Percentiles rank a stretch among this genome's conserved stretches.
phyloP scores from a whole-genome alignment of 2,113 vertebrate species.

The Micromys minutus region DNA sequence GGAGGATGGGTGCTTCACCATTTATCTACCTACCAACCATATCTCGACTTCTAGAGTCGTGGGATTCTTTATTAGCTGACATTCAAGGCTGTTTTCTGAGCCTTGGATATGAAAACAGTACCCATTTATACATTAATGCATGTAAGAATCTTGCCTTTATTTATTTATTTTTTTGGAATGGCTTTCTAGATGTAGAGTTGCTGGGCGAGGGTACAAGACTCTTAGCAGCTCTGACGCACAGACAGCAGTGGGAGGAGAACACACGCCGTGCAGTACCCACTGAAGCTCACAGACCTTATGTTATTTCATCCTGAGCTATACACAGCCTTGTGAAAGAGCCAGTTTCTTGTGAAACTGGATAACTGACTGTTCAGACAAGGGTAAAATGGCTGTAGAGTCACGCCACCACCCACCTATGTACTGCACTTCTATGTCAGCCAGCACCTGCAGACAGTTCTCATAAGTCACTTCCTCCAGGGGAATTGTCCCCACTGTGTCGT shows the following conservation, averaged over 20 bases:
- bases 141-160: background rate
- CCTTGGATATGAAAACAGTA: background rate
- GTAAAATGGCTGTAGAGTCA: background rate
- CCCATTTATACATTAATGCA: background rate
- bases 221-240: background rate
- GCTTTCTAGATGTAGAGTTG: background rate
- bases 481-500: slow-evolving; percentile 89
- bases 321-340: slow-evolving; percentile 5
- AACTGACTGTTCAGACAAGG: background rate
- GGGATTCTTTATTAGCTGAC: background rate
- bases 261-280: background rate
- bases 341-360: slow-evolving; percentile 48
- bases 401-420: slow-evolving; percentile 89
- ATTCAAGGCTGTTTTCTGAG: slow-evolving; percentile 4
- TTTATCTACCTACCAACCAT: background rate
- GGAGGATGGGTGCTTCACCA: background rate
- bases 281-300: background rate
- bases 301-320: slow-evolving; percentile 56
- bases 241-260: background rate
- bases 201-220: background rate
- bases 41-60: background rate
- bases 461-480: slow-evolving; percentile 88
- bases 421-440: slow-evolving; percentile 91
- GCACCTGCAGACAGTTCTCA: slow-evolving; percentile 90
- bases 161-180: slow-evolving; percentile 34